Evolutionary conservation across 2,888 invertebrate species (phyloP).

Genomic region (Drosophila phalerata): DNA sequence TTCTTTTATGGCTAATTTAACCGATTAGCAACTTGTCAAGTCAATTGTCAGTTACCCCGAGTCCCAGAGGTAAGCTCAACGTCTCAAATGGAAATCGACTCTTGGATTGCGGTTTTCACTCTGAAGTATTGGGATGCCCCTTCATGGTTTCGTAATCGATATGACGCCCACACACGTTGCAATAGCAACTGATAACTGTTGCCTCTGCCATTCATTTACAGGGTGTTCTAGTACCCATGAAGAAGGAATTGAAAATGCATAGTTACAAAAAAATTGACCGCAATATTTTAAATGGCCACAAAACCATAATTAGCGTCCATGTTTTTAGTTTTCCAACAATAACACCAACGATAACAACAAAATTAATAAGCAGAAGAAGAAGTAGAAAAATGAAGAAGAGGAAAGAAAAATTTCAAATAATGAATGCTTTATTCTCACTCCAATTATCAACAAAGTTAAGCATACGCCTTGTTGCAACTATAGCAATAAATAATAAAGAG

Average conservation of each 20-base stretch:
- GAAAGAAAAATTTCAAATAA: conserved; percentile 61
- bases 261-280: conserved; percentile 12
- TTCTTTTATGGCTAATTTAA: conserved; percentile 82
- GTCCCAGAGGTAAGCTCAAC: conserved; percentile 10
- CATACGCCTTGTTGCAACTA: conserved; percentile 77
- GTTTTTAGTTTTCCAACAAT: conserved; percentile 42
- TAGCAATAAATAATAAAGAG: conserved; percentile 70
- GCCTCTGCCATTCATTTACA: not conserved
- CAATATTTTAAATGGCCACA: conserved; percentile 57
- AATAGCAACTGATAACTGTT: conserved; percentile 10
- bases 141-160: conserved; percentile 67
- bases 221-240: not conserved
- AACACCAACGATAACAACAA: conserved; percentile 26
- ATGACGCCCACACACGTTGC: conserved; percentile 76
- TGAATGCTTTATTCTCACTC: conserved; percentile 76
- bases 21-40: conserved; percentile 75
- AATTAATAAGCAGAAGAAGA: conserved; percentile 17
- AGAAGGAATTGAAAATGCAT: conserved; percentile 9
- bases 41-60: conserved; percentile 30
- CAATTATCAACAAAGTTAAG: conserved; percentile 79
- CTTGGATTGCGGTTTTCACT: conserved; percentile 52
- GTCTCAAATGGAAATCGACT: conserved; percentile 46
- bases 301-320: conserved; percentile 70
- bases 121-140: conserved; percentile 23
- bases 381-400: conserved; percentile 24